Base-by-base conservation (phyloP, 1,140 invertebrate genomes). In the Agrilus planipennis region DNA sequence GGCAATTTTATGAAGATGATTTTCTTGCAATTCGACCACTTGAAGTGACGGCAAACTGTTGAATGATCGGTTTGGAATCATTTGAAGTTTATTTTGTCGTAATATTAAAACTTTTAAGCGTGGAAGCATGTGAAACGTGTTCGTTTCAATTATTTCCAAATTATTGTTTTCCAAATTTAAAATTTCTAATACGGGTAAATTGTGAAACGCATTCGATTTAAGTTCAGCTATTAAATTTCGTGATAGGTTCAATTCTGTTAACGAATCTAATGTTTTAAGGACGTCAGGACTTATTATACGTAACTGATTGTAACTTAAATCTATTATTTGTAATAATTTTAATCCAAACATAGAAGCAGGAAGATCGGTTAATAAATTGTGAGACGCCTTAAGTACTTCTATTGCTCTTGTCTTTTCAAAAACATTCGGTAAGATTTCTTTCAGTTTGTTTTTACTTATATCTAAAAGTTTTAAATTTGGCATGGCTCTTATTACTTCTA, bases 131-230 rank as follows among this genome's bases (percentile, higher is more conserved):
- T 73, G 68, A 4, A 96, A 73, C 0, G 86, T 77, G 47, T 85
- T 80, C 1, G 77, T 69, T 53, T 85, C 78, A 23, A 93, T 73
- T 11, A 77, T 67, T 52, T 77, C 73, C 2, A 93, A 68, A 54
- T 89, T 77, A 57, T 93, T 93, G 47, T 77, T 78, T 36, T 85
- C 80, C 39, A 91, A 65, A 64, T 88, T 79, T 4, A 89, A 71
- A 28, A 77, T 69, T 47, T 75, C 72, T 9, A 91, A 60, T 36
- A 78, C 73, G 18, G 73, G 72, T 30, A 89, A 56, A 52, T 82
- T 72, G 44, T 75, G 67, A 47, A 89, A 88, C 5, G 76, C 77
- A 1, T 79, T 77, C 48, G 80, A 68, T 42, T 72, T 68, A 17
- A 89, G 50, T 49, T 79, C 76, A 4, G 73, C 67, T n/a, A 89